phyloP scores from a whole-genome alignment of 1,140 invertebrate genomes.

The Drosophila auraria region DNA sequence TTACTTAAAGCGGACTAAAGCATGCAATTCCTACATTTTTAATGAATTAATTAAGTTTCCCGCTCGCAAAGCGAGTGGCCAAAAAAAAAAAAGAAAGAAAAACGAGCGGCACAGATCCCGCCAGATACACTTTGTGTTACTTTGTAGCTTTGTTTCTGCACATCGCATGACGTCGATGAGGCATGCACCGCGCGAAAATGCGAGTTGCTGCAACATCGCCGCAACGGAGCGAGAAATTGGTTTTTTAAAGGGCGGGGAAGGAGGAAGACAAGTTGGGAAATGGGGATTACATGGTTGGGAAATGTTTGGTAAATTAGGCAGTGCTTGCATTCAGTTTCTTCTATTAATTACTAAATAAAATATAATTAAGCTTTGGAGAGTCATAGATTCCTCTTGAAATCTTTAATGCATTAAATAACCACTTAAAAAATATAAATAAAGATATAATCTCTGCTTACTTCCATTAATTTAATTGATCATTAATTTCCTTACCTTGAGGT shows the following conservation, averaged over 20 bases:
- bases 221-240: slow-evolving; percentile 67
- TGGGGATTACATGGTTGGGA: slow-evolving; percentile 1
- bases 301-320: slow-evolving; percentile 4
- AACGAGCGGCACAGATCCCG: slow-evolving; percentile 11
- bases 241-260: slow-evolving; percentile 25
- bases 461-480: slow-evolving; percentile 17
- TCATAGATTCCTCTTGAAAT: background rate
- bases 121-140: slow-evolving; percentile 46
- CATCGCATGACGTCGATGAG: slow-evolving; percentile 70
- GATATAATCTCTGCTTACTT: background rate
- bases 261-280: slow-evolving; percentile 9
- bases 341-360: background rate
- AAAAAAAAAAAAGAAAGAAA: slow-evolving; percentile 27
- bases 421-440: background rate
- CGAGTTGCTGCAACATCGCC: slow-evolving; percentile 24
- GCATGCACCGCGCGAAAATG: slow-evolving; percentile 49
- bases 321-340: background rate
- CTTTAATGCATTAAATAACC: background rate
- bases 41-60: slow-evolving; percentile 72
- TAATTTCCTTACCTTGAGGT: slow-evolving; percentile 5
- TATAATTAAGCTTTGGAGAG: background rate
- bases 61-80: slow-evolving; percentile 32
- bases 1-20: slow-evolving; percentile 59
- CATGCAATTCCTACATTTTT: slow-evolving; percentile 62
- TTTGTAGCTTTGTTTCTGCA: slow-evolving; percentile 53